A percentile compares a stretch with the other conserved stretches of the same genome.
Conservation (phyloP, 2,113 vertebrate genomes). For the Ifrita kowaldi region DNA sequence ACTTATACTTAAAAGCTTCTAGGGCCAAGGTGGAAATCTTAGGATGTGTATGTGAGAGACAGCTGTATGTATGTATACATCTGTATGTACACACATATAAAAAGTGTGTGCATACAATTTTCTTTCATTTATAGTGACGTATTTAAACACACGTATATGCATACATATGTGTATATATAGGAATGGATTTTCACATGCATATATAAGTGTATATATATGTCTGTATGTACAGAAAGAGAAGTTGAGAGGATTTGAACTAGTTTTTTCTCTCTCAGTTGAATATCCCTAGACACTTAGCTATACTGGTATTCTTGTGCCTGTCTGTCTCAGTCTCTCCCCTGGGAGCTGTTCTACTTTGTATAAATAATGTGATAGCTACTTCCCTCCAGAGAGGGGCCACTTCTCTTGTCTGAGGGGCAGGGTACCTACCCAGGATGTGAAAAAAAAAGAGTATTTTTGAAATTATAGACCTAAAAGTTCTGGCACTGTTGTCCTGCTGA, state of each 20-base stretch:
- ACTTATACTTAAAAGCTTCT: neutral
- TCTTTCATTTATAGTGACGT: neutral
- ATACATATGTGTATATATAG: neutral
- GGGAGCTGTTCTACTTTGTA: slow-evolving; percentile 40
- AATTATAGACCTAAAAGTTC: neutral
- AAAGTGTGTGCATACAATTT: neutral
- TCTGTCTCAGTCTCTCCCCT: neutral
- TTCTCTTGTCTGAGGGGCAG: neutral
- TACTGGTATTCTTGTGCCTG: neutral
- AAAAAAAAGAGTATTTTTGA: neutral
- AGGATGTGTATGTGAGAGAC: neutral
- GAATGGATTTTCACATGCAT: neutral
- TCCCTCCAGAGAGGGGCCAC: neutral
- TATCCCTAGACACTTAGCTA: neutral
- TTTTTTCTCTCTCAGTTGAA: neutral
- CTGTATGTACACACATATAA: neutral
- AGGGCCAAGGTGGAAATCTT: neutral
- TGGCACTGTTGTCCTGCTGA: neutral
- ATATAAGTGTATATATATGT: neutral
- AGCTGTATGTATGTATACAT: neutral
- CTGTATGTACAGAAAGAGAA: neutral
- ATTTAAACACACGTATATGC: neutral
- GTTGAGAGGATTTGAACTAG: neutral
- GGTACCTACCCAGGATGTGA: neutral
- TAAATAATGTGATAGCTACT: neutral